Conservation (phyloP, 2,888 invertebrate genomes). For the Eulithis testata region DNA sequence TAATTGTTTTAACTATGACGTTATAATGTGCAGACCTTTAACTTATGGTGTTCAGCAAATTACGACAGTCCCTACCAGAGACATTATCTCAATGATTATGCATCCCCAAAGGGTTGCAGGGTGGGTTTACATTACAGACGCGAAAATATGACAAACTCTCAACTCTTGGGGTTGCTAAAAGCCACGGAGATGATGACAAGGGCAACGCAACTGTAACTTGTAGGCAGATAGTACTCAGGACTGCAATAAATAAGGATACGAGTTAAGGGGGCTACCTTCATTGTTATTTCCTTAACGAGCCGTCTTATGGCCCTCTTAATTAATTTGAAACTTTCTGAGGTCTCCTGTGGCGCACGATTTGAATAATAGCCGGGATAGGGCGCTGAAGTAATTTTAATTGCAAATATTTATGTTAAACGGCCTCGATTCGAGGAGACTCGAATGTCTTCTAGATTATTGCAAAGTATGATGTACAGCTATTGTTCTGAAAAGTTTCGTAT, state of each 20-base stretch:
- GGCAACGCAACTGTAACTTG: constrained; percentile 47
- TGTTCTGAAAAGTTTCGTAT: constrained; percentile 47
- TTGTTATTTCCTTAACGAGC: constrained; percentile 83
- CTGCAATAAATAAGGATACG: constrained; percentile 75
- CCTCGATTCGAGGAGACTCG: constrained; percentile 52
- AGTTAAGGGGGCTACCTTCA: constrained; percentile 68
- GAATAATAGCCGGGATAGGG: constrained; percentile 82
- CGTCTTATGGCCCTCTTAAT: constrained; percentile 84
- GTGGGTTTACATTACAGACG: constrained; percentile 27
- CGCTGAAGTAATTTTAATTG: constrained; percentile 81
- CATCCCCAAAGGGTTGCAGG: constrained; percentile 58
- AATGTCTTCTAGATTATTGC: constrained; percentile 66
- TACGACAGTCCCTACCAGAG: constrained; percentile 42
- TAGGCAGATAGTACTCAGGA: constrained; percentile 65
- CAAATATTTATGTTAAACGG: constrained; percentile 84
- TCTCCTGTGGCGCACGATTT: constrained; percentile 82
- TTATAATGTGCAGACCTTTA: constrained; percentile 33
- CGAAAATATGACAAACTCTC: constrained; percentile 56
- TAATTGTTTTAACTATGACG: constrained; percentile 3
- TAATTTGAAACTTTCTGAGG: constrained; percentile 84
- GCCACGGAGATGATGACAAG: constrained; percentile 69
- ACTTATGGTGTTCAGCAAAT: constrained; percentile 49
- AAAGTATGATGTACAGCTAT: constrained; percentile 73
- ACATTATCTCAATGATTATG: constrained; percentile 59
- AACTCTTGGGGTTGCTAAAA: constrained; percentile 53